A percentile compares a stretch with the other conserved stretches of the same genome.
Conservation (phyloP, 2,888 invertebrate genomes). For the Phortica okadai region DNA sequence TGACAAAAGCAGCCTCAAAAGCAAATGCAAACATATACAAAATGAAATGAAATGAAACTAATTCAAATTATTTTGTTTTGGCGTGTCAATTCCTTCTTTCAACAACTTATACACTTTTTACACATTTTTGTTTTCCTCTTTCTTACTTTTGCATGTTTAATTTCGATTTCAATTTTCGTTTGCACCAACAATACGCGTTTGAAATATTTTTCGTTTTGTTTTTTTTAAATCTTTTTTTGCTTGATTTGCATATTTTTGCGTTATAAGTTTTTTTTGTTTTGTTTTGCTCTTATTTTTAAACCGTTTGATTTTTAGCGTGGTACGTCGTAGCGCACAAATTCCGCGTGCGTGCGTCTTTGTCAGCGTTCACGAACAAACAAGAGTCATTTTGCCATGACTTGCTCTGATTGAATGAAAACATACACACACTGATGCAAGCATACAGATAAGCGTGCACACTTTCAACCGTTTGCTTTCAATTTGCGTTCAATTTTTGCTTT, state of each 20-base stretch:
- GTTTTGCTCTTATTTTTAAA: constrained; percentile 30
- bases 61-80: background rate
- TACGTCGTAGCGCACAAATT: constrained; percentile 60
- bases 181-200: background rate
- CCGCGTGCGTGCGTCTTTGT: constrained; percentile 62
- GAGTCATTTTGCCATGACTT: constrained; percentile 25
- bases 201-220: background rate
- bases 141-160: background rate
- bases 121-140: background rate
- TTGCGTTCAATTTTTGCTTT: too few species aligned
- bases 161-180: background rate
- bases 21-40: background rate
- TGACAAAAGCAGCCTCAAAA: background rate
- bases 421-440: background rate
- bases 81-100: background rate
- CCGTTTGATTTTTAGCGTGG: constrained; percentile 27
- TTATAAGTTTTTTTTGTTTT: constrained; percentile 32
- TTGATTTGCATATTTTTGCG: constrained; percentile 32
- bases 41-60: background rate
- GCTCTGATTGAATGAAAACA: constrained; percentile 16
- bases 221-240: background rate
- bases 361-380: constrained; percentile 58
- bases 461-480: background rate
- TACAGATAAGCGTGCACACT: background rate
- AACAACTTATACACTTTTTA: background rate